Evolutionary conservation across 2,797 vertebrate species (phyloP).

Genomic region (Pseudochaenichthys georgianus): DNA sequence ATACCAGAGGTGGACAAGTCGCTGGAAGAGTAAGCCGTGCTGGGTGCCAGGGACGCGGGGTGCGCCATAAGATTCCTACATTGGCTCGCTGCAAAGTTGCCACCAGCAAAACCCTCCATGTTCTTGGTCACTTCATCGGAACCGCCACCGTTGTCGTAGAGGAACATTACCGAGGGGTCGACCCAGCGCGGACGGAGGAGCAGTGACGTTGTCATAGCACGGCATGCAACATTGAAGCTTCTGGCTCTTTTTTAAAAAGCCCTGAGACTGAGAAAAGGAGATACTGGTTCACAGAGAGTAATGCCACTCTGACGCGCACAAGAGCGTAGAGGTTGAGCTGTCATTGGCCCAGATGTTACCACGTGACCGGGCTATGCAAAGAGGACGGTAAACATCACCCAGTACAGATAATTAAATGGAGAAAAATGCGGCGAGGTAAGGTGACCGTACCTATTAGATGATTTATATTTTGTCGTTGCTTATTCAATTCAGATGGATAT

Average conservation of each 20-base stretch:
- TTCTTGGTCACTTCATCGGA: constrained; percentile 97
- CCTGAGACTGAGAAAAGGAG: constrained; percentile 92
- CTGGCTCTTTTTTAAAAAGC: constrained; percentile 88
- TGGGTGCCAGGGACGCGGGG: constrained; percentile 92
- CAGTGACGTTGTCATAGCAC: constrained; percentile 99
- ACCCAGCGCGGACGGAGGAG: constrained; percentile 99
- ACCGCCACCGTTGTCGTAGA: constrained; percentile 94
- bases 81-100: constrained; percentile 95
- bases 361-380: constrained; percentile 93
- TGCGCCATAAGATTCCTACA: constrained; percentile 98
- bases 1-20: constrained; percentile 90
- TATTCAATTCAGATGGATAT: constrained; percentile 15
- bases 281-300: constrained; percentile 89
- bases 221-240: constrained; percentile 93
- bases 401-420: constrained; percentile 86
- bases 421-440: constrained; percentile 82
- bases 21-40: constrained; percentile 88
- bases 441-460: constrained; percentile 58
- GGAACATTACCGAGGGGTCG: constrained; percentile 98
- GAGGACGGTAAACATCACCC: constrained; percentile 88
- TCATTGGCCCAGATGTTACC: constrained; percentile 88
- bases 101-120: constrained; percentile 92
- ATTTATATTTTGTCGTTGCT: constrained; percentile 41
- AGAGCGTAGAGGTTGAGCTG: constrained; percentile 80
- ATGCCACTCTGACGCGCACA: constrained; percentile 90